A percentile compares a stretch with the other conserved stretches of the same genome.
Conservation (phyloP, 2,888 invertebrate species). For the Cosmopolites sordidus region DNA sequence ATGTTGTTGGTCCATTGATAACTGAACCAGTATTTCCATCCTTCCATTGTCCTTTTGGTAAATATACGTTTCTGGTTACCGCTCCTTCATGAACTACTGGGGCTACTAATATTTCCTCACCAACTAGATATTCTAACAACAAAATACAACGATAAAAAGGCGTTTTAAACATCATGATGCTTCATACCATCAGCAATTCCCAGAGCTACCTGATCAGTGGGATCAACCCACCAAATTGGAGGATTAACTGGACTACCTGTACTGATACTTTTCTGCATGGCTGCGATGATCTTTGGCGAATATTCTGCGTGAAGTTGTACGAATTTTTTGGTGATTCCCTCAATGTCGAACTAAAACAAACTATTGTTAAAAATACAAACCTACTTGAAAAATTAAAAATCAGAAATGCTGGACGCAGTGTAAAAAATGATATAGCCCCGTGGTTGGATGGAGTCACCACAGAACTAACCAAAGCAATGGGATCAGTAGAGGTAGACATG, state of each 20-base stretch:
- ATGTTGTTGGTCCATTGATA: constrained; percentile 58
- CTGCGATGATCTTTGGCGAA: constrained; percentile 58
- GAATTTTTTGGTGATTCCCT: constrained; percentile 60
- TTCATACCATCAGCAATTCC: constrained; percentile 57
- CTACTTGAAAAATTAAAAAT: no score
- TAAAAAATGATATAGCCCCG: no score
- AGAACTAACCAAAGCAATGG: no score
- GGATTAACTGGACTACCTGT: constrained; percentile 71
- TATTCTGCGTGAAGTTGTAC: constrained; percentile 62
- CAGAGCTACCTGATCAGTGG: constrained; percentile 60
- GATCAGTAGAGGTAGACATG: no score
- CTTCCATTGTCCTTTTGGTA: constrained; percentile 71
- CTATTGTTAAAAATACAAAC: no score
- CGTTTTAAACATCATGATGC: no score
- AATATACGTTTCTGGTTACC: constrained; percentile 63
- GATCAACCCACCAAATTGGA: constrained; percentile 83
- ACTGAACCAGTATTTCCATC: constrained; percentile 54
- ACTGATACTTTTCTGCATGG: constrained; percentile 57
- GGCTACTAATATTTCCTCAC: constrained; percentile 72
- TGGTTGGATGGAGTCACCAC: no score
- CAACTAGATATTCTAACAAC: constrained; percentile 68
- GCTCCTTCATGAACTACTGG: constrained; percentile 66
- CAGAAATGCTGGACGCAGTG: no score
- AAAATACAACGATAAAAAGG: no score
- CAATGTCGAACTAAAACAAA: constrained; percentile 50